Evolutionary conservation across 2,113 vertebrate genomes (phyloP).

Genomic region (Microtus pennsylvanicus): DNA sequence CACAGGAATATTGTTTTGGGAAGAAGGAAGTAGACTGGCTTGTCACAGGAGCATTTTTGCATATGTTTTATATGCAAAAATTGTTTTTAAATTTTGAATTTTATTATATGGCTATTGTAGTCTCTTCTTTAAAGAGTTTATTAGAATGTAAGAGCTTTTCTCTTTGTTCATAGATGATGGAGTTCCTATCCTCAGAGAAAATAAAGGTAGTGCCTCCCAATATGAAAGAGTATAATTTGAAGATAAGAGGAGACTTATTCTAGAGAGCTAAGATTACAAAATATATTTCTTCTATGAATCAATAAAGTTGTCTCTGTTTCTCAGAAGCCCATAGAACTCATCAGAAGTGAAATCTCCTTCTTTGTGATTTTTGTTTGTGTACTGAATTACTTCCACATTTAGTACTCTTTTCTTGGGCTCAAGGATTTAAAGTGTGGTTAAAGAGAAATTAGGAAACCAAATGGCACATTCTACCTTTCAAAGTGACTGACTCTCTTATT

Average conservation of each 20-base stretch:
- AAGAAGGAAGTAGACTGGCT: conserved; percentile 30
- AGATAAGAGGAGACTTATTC: conserved; percentile 53
- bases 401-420: neutral
- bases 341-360: conserved; percentile 9
- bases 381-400: neutral
- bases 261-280: conserved; percentile 20
- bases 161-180: conserved; percentile 64
- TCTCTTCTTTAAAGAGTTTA: conserved; percentile 63
- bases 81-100: conserved; percentile 52
- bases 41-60: conserved; percentile 32
- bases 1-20: neutral
- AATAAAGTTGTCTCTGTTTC: neutral
- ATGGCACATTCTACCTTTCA: neutral
- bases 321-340: neutral
- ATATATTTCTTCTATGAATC: neutral
- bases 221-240: conserved; percentile 67
- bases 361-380: neutral
- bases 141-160: conserved; percentile 70
- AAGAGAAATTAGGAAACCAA: neutral
- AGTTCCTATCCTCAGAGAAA: conserved; percentile 55
- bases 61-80: neutral
- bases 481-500: neutral
- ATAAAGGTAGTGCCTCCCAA: conserved; percentile 59
- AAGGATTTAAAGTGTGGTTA: neutral
- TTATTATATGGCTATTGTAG: conserved; percentile 44